These are phyloP conservation scores for Eumacrocentrus americanus DNA, from an alignment of 2,888 invertebrate species.

Conservation along the genomic window DNA sequence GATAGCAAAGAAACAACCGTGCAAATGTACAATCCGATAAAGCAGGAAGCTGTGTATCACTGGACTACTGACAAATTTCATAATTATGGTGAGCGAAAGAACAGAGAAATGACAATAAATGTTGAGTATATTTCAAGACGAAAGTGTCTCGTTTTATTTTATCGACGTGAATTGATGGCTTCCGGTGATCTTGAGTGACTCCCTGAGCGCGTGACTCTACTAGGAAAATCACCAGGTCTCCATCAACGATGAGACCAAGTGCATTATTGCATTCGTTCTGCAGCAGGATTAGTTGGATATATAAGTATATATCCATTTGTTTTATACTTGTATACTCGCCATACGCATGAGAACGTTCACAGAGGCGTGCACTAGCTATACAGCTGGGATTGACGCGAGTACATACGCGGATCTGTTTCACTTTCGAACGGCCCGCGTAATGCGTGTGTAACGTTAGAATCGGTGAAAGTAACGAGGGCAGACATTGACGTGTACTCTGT, in stretches of 20 bases:
- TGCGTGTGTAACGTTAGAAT: slow-evolving; percentile 53
- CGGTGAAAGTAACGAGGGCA: slow-evolving; percentile 40
- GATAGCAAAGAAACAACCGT: neutral
- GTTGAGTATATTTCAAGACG: neutral
- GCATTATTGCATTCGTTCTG: neutral
- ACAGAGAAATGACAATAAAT: neutral
- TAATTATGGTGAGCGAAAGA: neutral
- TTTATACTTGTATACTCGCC: neutral
- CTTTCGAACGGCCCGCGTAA: slow-evolving; percentile 47
- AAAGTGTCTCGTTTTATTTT: neutral
- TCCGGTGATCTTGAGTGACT: slow-evolving; percentile 3
- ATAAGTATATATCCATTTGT: neutral
- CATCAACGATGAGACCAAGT: neutral
- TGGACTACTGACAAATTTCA: neutral
- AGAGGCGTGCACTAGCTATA: slow-evolving; percentile 2
- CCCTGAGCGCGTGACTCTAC: neutral
- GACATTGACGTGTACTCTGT: slow-evolving; percentile 8
- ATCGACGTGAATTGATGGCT: slow-evolving; percentile 1
- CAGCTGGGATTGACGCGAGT: neutral
- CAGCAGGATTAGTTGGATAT: no score
- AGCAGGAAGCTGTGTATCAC: neutral
- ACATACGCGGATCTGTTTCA: slow-evolving; percentile 48
- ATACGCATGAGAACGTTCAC: slow-evolving; percentile 27
- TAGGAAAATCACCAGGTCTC: neutral
- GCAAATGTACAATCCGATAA: neutral